These are phyloP conservation scores for Lapara coniferarum DNA, from an alignment of 2,888 invertebrate species.

Conservation along the genomic window DNA sequence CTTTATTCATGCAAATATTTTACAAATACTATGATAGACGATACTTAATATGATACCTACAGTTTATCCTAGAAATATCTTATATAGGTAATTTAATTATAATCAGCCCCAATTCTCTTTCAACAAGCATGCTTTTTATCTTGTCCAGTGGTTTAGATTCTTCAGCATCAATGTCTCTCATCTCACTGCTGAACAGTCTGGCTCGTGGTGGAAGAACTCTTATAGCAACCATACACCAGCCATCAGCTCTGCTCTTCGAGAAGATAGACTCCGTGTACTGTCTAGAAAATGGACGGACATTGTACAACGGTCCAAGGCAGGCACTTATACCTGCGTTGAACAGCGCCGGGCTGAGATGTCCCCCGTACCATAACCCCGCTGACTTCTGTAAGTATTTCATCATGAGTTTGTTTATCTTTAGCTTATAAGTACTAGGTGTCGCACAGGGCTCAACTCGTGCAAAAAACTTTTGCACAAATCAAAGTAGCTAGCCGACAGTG, in stretches of 20 bases:
- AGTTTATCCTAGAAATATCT: too few relatives aligned
- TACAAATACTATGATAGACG: too few relatives aligned
- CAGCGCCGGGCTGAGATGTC: conserved; percentile 90
- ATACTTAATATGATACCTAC: too few relatives aligned
- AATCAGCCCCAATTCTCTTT: too few relatives aligned
- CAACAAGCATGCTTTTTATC: neutral
- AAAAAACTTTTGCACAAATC: too few relatives aligned
- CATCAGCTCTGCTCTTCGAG: conserved; percentile 95
- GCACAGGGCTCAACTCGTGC: too few relatives aligned
- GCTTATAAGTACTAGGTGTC: too few relatives aligned
- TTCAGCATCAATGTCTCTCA: conserved; percentile 92
- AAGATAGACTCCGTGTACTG: conserved; percentile 96
- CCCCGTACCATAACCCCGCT: conserved; percentile 97
- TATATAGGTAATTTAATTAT: too few relatives aligned
- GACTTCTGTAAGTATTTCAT: conserved; percentile 91
- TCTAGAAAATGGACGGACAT: conserved; percentile 90
- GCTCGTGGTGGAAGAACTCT: conserved; percentile 94
- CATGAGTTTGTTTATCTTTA: neutral
- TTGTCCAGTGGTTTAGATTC: conserved; percentile 93
- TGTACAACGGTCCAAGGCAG: conserved; percentile 91
- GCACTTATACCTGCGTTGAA: conserved; percentile 91
- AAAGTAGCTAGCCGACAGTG: too few relatives aligned
- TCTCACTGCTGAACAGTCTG: conserved; percentile 90
- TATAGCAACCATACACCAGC: conserved; percentile 97
- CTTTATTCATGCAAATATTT: too few relatives aligned